Evolutionary conservation across 2,888 invertebrate genomes (phyloP), one percentile per base, ranked within the genome.

Genomic region (Acheta domesticus): DNA sequence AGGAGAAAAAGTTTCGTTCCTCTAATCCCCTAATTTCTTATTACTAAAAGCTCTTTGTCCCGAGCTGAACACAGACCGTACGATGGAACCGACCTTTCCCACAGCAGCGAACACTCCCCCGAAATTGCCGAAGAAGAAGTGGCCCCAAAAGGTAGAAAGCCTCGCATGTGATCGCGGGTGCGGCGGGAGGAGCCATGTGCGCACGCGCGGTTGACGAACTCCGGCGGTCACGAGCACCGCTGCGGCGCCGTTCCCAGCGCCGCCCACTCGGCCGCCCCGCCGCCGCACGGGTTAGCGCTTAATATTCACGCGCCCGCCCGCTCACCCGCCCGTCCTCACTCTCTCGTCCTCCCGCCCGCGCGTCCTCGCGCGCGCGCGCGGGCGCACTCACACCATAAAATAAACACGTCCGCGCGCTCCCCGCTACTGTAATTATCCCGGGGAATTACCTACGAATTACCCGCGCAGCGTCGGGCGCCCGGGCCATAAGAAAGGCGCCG

Each of bases 331-430:
- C 23, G 23, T 2, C 23, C 23, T 2, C 23, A 2, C 23, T 2
- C 23, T 1, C 23, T 23, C 23, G 23, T 2, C 23, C 23, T 2
- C 23, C 23, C 23, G 2, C 23, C 2, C 23, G 0, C 23, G 2
- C 23, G 23, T 2, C 23, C 23, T 1, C 23, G 1, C 23, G 23
- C 36, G 36, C 36, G 36, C 36, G 36, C 36, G 36, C 62, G 11
- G 16, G 62, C 62, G 62, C n/a, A 62, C 62, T 62, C 62, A 62
- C 62, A 62, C 62, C 62, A 62, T 62, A 62, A 62, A 62, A 62
- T 62, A 62, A 62, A 62, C 62, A 62, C 62, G 62, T 62, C 62
- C 62, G 62, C 62, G 62, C 62, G n/a, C 62, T 14, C 62, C 14
- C 16, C 62, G 14, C 62, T 62, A 62, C 62, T 12, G 62, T 62